Evolutionary conservation across 2,113 vertebrate genomes (phyloP).

Genomic region (Cynoglossus semilaevis): DNA sequence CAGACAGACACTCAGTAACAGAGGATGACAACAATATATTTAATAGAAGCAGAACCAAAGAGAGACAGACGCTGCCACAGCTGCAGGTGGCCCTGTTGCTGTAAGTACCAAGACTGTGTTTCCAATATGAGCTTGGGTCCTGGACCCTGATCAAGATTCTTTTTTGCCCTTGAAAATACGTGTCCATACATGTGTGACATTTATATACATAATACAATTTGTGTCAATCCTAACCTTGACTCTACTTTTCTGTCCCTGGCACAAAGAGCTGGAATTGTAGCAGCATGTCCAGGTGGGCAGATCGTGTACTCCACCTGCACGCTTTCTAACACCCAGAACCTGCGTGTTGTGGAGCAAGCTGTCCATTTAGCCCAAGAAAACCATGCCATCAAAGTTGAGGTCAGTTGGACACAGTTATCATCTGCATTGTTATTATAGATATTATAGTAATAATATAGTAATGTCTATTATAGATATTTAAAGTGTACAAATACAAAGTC

Average conservation of each 20-base stretch:
- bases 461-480: too few species aligned
- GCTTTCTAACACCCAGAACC: slow-evolving; percentile 89
- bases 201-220: not conserved
- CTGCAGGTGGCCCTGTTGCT: slow-evolving; percentile 87
- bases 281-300: slow-evolving; percentile 79
- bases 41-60: slow-evolving; percentile 77
- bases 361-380: slow-evolving; percentile 76
- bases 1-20: slow-evolving; percentile 87
- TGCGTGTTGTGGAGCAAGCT: slow-evolving; percentile 83
- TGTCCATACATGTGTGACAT: too few species aligned
- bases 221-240: too few species aligned
- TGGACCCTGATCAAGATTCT: not conserved
- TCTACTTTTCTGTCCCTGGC: not conserved
- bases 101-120: slow-evolving; percentile 74
- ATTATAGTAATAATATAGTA: too few species aligned
- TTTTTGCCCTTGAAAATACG: too few species aligned
- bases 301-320: slow-evolving; percentile 92
- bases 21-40: slow-evolving; percentile 95
- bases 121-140: not conserved
- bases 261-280: slow-evolving; percentile 83
- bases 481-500: too few species aligned
- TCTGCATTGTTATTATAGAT: too few species aligned
- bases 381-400: slow-evolving; percentile 72
- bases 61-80: slow-evolving; percentile 86
- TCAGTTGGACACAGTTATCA: slow-evolving; percentile 13